These are phyloP conservation scores for Chaetura pelagica DNA, from an alignment of 2,113 vertebrate genomes.

Conservation along the genomic window DNA sequence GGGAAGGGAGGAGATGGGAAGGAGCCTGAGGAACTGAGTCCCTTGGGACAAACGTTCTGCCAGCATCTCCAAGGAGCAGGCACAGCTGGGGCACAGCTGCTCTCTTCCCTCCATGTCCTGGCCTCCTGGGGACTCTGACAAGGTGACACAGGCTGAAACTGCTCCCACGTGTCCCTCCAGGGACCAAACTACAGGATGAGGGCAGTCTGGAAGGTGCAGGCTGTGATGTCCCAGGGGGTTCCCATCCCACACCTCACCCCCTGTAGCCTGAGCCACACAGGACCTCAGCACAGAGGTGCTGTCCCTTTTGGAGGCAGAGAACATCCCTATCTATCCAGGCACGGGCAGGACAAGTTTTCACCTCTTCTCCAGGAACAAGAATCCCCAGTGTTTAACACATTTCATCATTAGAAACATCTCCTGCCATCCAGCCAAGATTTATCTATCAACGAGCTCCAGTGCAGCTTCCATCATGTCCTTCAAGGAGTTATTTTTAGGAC, in stretches of 20 bases:
- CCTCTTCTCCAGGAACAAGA: not conserved
- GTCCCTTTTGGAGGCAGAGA: not conserved
- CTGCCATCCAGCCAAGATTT: conserved; percentile 8
- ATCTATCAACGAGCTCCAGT: conserved; percentile 8
- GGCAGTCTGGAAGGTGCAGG: not conserved
- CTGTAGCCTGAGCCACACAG: not conserved
- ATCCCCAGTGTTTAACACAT: not conserved
- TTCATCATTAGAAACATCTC: not conserved
- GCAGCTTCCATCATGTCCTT: not conserved
- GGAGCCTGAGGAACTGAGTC: not conserved
- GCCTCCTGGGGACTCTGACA: not conserved
- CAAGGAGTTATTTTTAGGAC: conserved; percentile 2
- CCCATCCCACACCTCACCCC: not conserved
- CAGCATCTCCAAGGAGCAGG: not conserved
- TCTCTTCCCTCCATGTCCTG: not conserved
- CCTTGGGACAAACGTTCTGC: not conserved
- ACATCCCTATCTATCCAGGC: not conserved
- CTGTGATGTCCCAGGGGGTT: not conserved
- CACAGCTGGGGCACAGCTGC: not conserved
- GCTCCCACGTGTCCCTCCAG: not conserved
- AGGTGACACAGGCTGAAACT: not conserved
- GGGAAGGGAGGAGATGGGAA: not conserved
- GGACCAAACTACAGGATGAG: accelerated
- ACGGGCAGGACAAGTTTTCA: not conserved
- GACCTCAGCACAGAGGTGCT: not conserved